Base-by-base conservation (phyloP, 2,797 vertebrate genomes). In the Gallinago nigripennis region DNA sequence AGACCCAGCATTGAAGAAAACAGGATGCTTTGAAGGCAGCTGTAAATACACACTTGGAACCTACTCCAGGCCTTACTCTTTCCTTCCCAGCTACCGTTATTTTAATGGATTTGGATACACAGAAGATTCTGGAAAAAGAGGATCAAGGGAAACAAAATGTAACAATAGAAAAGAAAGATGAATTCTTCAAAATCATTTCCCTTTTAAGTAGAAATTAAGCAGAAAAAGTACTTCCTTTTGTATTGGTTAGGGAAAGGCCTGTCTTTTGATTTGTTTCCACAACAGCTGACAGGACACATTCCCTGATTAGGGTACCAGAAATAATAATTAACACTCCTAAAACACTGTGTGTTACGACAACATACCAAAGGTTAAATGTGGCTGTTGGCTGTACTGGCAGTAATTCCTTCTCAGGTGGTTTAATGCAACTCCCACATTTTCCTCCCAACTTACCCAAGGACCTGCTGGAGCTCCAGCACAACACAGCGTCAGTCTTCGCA, bases 271-370 rank as follows among this genome's bases (percentile, higher is more conserved):
- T 85, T 83, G 76, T 69, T 91, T 86, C 77, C 46, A 39, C 91
- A 94, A 60, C 28, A 86, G 73, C 31, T 50, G 41, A 86, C 48
- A 56, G 48, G 46, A 91, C 70, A 58, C 56, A 31, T 33, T 81
- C 82, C 45, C 72, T 57, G 58, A 68, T 83, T 56, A 69, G 35
- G 51, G 54, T 76, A 92, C 45, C 70, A 78, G 43, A 91, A 94
- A 90, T 54, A 89, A 83, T 70, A 43, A 76, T 58, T 66, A 96
- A 71, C 69, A 53, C 72, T 69, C 43, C 63, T 63, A 69, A 91
- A 84, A 63, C 1, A 0, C 15, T n/a, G 17, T 27, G 73, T 30
- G 33, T 61, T 53, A 85, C 0, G 0, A 24, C 53, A 84, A 77
- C 0, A 5, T 12, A 93, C 21, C 58, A 58, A 79, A 89, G 50